These are phyloP conservation scores for rat (Rattus norvegicus) DNA, from an alignment of 2,113 vertebrate genomes.

Conservation along the genomic window DNA sequence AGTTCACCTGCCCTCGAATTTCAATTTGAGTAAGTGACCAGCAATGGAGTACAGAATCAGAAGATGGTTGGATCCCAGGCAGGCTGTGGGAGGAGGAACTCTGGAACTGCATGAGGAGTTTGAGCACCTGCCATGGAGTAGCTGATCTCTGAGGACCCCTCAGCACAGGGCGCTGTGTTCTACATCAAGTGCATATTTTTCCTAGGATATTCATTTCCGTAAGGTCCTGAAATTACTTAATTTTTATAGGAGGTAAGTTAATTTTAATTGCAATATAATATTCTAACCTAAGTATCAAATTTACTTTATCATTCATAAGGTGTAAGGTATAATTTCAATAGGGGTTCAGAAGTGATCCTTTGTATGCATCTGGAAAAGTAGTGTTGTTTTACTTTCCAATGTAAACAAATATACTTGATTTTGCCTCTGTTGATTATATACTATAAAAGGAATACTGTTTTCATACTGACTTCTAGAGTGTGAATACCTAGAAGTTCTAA, in stretches of 20 bases:
- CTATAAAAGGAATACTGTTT: too few species aligned
- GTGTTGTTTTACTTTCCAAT: too few species aligned
- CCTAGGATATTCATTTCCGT: not conserved
- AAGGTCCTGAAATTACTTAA: not conserved
- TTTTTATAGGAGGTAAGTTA: too few species aligned
- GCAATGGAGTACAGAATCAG: not conserved
- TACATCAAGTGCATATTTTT: not conserved
- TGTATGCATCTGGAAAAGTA: too few species aligned
- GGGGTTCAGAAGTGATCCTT: not conserved
- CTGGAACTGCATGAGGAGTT: not conserved
- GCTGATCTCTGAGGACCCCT: too few species aligned
- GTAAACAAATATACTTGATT: too few species aligned
- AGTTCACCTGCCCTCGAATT: not conserved
- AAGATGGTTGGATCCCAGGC: not conserved
- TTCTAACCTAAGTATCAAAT: too few species aligned
- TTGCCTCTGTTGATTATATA: too few species aligned
- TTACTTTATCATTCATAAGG: too few species aligned
- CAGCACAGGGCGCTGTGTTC: fast-evolving
- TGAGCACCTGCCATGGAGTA: not conserved
- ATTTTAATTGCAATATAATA: too few species aligned
- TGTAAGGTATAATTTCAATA: not conserved
- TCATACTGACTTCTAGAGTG: too few species aligned
- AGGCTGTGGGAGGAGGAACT: not conserved
- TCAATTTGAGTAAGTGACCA: not conserved
- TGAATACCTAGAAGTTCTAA: too few species aligned